Percentiles rank a stretch among this genome's conserved stretches.
Conservation (phyloP, 2,888 invertebrate species). For the Prosopocoilus inquinatus region DNA sequence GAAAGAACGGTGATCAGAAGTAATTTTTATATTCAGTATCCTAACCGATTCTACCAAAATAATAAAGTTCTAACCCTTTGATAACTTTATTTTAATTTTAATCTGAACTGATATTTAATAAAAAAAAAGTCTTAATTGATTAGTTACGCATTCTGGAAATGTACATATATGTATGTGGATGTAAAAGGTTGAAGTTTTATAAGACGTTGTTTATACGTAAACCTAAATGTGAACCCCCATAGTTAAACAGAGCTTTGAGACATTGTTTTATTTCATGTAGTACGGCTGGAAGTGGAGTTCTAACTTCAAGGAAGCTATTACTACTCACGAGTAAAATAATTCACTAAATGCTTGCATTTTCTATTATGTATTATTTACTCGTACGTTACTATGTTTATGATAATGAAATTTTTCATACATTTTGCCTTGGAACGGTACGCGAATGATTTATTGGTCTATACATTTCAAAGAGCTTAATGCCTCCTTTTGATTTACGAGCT, state of each 20-base stretch:
- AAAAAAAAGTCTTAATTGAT: too few species aligned
- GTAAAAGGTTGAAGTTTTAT: too few species aligned
- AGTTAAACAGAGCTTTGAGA: constrained; percentile 34
- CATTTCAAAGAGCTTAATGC: not conserved
- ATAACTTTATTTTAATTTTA: too few species aligned
- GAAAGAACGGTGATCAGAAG: too few species aligned
- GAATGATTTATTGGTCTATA: constrained; percentile 48
- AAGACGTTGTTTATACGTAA: not conserved
- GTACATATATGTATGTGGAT: too few species aligned
- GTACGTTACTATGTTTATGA: constrained; percentile 51
- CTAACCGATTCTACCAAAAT: too few species aligned
- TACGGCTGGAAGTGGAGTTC: constrained; percentile 96
- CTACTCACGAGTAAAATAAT: constrained; percentile 78
- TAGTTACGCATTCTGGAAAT: too few species aligned
- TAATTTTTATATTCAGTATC: too few species aligned
- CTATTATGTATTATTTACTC: constrained; percentile 37
- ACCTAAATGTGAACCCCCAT: constrained; percentile 15
- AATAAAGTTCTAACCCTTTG: too few species aligned
- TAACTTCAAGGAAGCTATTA: constrained; percentile 95
- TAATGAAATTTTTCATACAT: constrained; percentile 49
- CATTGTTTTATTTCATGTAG: constrained; percentile 57
- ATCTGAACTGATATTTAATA: too few species aligned
- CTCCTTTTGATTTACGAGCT: too few species aligned
- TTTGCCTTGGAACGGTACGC: constrained; percentile 29
- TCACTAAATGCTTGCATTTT: constrained; percentile 49